Evolutionary conservation across 2,113 vertebrate species (phyloP).

Genomic region (Urocitellus parryii): DNA sequence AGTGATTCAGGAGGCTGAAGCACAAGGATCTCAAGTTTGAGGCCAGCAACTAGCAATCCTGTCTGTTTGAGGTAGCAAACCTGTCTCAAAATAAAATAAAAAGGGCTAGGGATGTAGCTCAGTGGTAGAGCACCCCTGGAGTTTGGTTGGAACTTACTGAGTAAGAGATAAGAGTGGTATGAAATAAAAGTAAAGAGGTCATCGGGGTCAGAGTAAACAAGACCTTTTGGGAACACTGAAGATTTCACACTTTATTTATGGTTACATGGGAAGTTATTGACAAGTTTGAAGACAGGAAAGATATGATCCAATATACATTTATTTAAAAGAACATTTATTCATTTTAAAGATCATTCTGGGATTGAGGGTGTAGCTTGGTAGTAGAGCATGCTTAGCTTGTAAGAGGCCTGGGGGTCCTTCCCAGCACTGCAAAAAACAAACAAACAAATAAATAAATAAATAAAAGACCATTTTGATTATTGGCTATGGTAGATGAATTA

Average conservation of each 20-base stretch:
- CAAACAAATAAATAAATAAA: too few species aligned
- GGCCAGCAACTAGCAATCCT: too few species aligned
- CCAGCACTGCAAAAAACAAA: neutral
- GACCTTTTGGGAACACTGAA: neutral
- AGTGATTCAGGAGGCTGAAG: too few species aligned
- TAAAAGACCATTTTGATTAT: neutral
- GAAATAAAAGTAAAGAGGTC: conserved; percentile 35
- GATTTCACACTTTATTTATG: conserved; percentile 47
- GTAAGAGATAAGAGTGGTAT: neutral
- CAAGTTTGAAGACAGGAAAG: neutral
- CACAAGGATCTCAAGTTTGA: too few species aligned
- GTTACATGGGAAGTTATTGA: neutral
- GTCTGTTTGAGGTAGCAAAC: too few species aligned
- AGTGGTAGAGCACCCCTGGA: too few species aligned
- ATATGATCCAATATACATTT: neutral
- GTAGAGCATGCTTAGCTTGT: neutral
- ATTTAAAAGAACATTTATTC: neutral
- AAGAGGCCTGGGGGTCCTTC: neutral
- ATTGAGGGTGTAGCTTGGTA: neutral
- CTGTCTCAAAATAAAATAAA: too few species aligned
- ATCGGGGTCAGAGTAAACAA: conserved; percentile 10
- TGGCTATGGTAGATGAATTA: neutral
- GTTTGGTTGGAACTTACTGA: neutral
- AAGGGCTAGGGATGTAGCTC: too few species aligned
- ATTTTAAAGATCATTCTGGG: neutral